phyloP scores from a whole-genome alignment of 1,140 invertebrate species.

The Planococcus citri region DNA sequence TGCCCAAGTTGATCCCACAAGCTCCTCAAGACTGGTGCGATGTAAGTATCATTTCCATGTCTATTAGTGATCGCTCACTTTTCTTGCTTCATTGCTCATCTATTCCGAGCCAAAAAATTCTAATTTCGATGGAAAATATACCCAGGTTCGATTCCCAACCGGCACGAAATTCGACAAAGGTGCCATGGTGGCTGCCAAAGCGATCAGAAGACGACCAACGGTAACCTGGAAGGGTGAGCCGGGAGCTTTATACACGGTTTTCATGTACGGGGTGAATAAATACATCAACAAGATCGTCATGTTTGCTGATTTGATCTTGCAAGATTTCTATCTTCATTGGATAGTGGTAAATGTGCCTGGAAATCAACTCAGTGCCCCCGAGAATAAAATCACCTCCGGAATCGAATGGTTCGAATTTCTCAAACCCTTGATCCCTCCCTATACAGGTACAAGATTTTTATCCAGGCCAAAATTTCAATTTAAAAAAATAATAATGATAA shows the following conservation, averaged over 20 bases:
- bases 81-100: too few relatives aligned
- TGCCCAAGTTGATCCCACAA: neutral
- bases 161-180: neutral
- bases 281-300: neutral
- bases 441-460: neutral
- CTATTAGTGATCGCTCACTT: too few relatives aligned
- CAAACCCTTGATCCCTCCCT: neutral
- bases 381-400: neutral
- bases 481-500: too few relatives aligned
- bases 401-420: neutral
- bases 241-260: neutral
- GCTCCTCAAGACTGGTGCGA: neutral
- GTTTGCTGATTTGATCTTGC: too few relatives aligned
- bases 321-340: neutral
- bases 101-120: too few relatives aligned
- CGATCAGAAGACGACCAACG: neutral
- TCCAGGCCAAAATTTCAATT: neutral
- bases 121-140: too few relatives aligned
- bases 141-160: neutral
- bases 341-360: neutral
- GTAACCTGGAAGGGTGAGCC: neutral
- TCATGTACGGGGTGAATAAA: neutral
- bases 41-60: too few relatives aligned
- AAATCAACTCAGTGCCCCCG: neutral
- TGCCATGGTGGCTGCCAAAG: neutral